Evolutionary conservation across 2,888 invertebrate species (phyloP).

Genomic region (Platycheirus albimanus): DNA sequence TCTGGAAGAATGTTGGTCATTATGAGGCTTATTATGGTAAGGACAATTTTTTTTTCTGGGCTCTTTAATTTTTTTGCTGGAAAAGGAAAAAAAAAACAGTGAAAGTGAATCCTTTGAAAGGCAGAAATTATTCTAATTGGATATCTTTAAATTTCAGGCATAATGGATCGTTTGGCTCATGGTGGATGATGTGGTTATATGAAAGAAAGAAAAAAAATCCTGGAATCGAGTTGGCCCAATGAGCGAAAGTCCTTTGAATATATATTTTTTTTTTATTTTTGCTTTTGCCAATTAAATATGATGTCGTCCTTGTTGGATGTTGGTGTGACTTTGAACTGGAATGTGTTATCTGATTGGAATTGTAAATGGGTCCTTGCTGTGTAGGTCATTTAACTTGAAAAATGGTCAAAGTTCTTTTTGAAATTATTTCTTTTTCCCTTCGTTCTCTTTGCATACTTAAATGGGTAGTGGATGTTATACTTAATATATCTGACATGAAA

Average conservation of each 20-base stretch:
- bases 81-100: background rate
- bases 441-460: constrained; percentile 8
- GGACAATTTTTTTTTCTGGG: background rate
- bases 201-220: constrained; percentile 16
- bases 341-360: constrained; percentile 42
- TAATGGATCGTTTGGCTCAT: constrained; percentile 20
- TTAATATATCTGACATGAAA: constrained; percentile 2
- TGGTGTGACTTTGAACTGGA: background rate
- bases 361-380: constrained; percentile 34
- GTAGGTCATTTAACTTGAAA: constrained; percentile 59
- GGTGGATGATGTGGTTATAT: background rate
- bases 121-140: constrained; percentile 60
- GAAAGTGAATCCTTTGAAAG: constrained; percentile 27
- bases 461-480: too few species aligned
- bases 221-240: constrained; percentile 32
- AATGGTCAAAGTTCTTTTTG: constrained; percentile 46
- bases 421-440: constrained; percentile 43
- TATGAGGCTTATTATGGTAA: background rate
- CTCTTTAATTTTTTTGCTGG: background rate
- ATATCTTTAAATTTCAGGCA: constrained; percentile 35
- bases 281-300: constrained; percentile 52
- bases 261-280: constrained; percentile 19
- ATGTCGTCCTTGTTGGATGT: constrained; percentile 42
- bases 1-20: background rate
- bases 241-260: constrained; percentile 1